These are phyloP conservation scores for Leptopilina clavipes DNA, from an alignment of 1,140 invertebrate species.

Conservation along the genomic window DNA sequence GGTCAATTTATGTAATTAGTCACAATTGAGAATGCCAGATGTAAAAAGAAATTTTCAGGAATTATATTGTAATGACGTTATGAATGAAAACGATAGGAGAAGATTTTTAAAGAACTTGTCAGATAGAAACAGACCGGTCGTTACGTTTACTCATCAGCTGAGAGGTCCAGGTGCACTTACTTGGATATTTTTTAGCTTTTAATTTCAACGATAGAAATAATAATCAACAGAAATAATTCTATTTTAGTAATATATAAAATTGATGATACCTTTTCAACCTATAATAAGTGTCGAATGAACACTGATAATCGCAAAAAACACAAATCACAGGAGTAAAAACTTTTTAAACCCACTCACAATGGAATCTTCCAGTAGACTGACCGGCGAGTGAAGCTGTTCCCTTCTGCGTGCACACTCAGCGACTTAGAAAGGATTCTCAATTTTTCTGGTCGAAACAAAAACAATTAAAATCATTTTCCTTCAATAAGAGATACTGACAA, in stretches of 20 bases:
- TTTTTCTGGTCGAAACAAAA: slow-evolving; percentile 43
- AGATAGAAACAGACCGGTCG: slow-evolving; percentile 47
- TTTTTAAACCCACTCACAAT: slow-evolving; percentile 72
- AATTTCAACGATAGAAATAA: not conserved
- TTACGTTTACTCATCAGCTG: slow-evolving; percentile 43
- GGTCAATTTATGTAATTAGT: not conserved
- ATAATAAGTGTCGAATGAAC: slow-evolving; percentile 12
- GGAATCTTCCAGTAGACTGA: slow-evolving; percentile 74
- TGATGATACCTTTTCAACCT: slow-evolving; percentile 36
- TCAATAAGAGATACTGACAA: not conserved
- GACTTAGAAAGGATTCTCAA: slow-evolving; percentile 46
- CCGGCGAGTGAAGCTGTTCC: slow-evolving; percentile 69
- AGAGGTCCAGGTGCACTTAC: slow-evolving; percentile 20
- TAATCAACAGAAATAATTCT: not conserved
- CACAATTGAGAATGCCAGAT: not conserved
- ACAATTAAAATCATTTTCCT: not conserved
- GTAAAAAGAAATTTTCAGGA: slow-evolving; percentile 43
- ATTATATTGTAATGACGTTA: slow-evolving; percentile 48
- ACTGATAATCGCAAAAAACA: slow-evolving; percentile 53
- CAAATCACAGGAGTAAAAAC: slow-evolving; percentile 55
- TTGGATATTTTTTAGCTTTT: not conserved
- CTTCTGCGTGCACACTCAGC: slow-evolving; percentile 66
- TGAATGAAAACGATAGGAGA: not conserved
- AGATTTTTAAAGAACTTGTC: slow-evolving; percentile 54
- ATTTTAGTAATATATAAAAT: not conserved